Percentiles rank a stretch among this genome's conserved stretches.
Conservation (phyloP, 2,113 vertebrate species). For the Nyctereutes procyonoides region DNA sequence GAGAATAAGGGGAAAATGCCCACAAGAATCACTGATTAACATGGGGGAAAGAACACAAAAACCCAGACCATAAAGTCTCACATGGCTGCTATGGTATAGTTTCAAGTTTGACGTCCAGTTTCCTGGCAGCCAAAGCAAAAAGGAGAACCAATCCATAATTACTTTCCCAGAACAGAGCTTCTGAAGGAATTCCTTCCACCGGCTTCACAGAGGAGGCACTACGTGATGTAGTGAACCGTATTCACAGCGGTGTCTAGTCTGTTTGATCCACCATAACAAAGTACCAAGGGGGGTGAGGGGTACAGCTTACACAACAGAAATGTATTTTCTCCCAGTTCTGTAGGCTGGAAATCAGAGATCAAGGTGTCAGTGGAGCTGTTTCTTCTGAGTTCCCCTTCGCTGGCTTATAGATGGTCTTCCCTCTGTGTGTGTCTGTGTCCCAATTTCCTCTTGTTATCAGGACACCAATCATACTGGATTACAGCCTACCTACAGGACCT, state of each 20-base stretch:
- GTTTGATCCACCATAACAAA: not conserved
- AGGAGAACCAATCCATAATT: slow-evolving; percentile 9
- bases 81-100: not conserved
- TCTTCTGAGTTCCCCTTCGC: not conserved
- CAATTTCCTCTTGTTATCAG: not conserved
- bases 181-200: not conserved
- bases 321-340: not conserved
- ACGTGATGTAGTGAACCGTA: not conserved
- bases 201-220: not conserved
- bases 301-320: not conserved
- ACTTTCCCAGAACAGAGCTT: slow-evolving; percentile 29
- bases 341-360: not conserved
- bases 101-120: slow-evolving; percentile 52
- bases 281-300: too few relatives aligned
- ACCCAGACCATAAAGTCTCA: not conserved
- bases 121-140: slow-evolving; percentile 52
- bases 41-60: not conserved
- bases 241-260: not conserved
- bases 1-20: not conserved
- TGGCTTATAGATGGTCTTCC: not conserved
- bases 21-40: not conserved
- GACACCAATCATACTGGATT: not conserved
- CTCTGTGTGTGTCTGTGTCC: not conserved
- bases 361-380: not conserved
- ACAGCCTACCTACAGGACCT: not conserved